These are phyloP conservation scores for Pachliopta kotzebuea DNA, from an alignment of 2,888 invertebrate species.

Conservation along the genomic window DNA sequence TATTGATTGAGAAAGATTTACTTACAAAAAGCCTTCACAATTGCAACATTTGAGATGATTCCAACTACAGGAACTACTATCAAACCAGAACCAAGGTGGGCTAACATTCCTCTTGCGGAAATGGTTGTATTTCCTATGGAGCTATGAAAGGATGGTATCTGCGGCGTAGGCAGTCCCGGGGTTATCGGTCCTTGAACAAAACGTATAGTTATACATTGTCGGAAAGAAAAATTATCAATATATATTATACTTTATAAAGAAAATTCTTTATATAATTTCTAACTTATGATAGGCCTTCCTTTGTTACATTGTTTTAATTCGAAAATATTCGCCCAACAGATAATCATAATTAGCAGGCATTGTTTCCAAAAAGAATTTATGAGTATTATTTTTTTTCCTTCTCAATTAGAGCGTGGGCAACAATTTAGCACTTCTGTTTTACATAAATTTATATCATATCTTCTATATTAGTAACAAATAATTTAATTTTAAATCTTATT, in stretches of 20 bases:
- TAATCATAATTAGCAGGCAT: neutral
- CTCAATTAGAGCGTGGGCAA: neutral
- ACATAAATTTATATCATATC: neutral
- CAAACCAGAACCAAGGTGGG: constrained; percentile 84
- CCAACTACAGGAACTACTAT: constrained; percentile 87
- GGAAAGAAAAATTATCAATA: neutral
- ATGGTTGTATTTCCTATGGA: constrained; percentile 71
- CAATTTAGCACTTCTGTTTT: neutral
- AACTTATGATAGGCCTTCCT: neutral
- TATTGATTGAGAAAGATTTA: constrained; percentile 33
- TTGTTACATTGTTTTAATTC: neutral
- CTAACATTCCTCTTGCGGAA: constrained; percentile 76
- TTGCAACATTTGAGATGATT: constrained; percentile 89
- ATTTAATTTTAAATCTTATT: neutral
- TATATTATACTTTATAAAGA: neutral
- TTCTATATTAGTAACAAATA: neutral
- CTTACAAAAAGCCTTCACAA: constrained; percentile 92
- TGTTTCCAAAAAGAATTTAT: neutral
- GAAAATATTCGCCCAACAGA: neutral
- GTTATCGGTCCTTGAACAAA: constrained; percentile 76
- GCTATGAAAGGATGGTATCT: constrained; percentile 75
- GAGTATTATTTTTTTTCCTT: neutral
- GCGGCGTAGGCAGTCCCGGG: constrained; percentile 81
- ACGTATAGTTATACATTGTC: neutral
- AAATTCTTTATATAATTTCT: neutral